Evolutionary conservation across 2,888 invertebrate species (phyloP), one percentile per base, ranked within the genome.

Genomic region (Chouioia cunea): DNA sequence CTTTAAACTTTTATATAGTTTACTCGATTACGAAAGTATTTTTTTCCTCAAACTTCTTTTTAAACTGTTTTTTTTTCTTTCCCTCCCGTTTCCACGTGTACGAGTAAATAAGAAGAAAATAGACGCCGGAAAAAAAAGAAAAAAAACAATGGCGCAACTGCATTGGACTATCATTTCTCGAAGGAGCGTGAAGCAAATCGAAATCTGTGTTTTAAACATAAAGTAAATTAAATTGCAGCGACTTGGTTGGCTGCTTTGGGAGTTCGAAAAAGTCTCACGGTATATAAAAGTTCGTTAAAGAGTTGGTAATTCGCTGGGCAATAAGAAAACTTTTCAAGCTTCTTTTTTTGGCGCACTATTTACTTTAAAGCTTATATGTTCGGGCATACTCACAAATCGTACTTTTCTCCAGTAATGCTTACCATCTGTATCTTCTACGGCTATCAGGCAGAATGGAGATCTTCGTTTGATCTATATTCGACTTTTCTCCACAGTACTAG

Each of bases 271-370:
- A 71, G 53, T 66, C 65, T 47, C 18, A 53, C 60, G 44, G 60
- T 71, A 57, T 62, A 73, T 65, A 71, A 63, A 75, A 76, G 76
- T 75, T 76, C 75, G 78, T 77, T 76, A 76, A 75, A 76, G 73
- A 75, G 73, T 73, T 73, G 72, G 74, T 77, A 76, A 77, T 78
- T 73, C 73, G 66, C 58, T 52, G 50, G 70, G 63, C 74, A 75
- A 76, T 74, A 69, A 72, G 73, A 75, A 69, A 75, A 75, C 67
- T 75, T 77, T 75, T 63, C 65, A 4, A 2, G 46, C 20, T 23
- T 27, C 57, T 50, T 15, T 36, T 22, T 65, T 12, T 58, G 73
- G 27, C 48, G 36, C 47, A 63, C 18, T 75, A 57, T 54, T 65
- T 47, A 56, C 20, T 56, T 43, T 16, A 46, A n/a, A 52, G 47